phyloP scores from a whole-genome alignment of 37 sponge, comb jelly and placozoan species.

The Spongilla lacustris region DNA sequence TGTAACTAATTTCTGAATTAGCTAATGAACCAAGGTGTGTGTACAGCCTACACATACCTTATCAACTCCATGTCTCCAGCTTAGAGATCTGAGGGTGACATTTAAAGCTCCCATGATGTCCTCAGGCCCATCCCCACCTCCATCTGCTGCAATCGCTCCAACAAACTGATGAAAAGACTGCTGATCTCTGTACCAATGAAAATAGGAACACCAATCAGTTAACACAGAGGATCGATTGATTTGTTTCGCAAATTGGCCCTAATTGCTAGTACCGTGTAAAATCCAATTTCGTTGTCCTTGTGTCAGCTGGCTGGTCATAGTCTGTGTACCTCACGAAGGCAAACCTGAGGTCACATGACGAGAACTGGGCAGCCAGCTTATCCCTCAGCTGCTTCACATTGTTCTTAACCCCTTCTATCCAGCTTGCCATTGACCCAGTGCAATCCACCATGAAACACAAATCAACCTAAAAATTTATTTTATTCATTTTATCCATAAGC shows the following conservation, averaged over 20 bases:
- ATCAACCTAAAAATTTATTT: constrained; percentile 61
- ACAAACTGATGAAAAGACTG: constrained; percentile 63
- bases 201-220: no score
- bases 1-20: no score
- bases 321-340: constrained; percentile 85
- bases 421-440: constrained; percentile 68
- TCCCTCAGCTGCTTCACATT: constrained; percentile 59
- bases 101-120: constrained; percentile 82
- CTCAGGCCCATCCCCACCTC: constrained; percentile 78
- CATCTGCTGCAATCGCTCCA: constrained; percentile 50
- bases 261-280: constrained; percentile 54
- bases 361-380: constrained; percentile 40
- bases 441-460: constrained; percentile 81
- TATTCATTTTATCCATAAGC: no score
- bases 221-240: no score
- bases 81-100: constrained; percentile 31
- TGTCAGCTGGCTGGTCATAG: constrained; percentile 58
- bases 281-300: constrained; percentile 57
- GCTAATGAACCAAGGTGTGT: no score
- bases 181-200: constrained; percentile 1
- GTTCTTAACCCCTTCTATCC: constrained; percentile 75
- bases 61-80: constrained; percentile 47
- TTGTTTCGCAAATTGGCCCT: not conserved
- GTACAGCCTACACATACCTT: constrained; percentile 61
- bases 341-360: constrained; percentile 71